Conservation (phyloP, 2,888 invertebrate genomes). For the Nowickia ferox region DNA sequence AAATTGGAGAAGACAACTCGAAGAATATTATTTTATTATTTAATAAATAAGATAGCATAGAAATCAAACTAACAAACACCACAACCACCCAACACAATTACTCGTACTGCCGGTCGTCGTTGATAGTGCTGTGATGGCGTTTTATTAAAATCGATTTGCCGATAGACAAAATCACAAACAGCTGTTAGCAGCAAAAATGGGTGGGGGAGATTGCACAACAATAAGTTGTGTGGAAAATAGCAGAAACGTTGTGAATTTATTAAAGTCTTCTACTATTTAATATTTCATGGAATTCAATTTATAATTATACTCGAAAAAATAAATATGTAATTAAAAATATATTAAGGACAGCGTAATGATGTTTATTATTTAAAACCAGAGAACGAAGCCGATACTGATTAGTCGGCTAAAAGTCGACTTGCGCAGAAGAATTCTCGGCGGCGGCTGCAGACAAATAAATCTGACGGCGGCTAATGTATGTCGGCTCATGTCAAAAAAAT, state of each 20-base stretch:
- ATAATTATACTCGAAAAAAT: conserved; percentile 6
- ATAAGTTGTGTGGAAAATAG: background rate
- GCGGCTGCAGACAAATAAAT: too few relatives aligned
- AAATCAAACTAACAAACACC: background rate
- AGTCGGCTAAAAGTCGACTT: too few relatives aligned
- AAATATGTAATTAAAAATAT: conserved; percentile 29
- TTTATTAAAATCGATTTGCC: conserved; percentile 57
- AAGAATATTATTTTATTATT: conserved; percentile 46
- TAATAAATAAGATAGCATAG: conserved; percentile 40
- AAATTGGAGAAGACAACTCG: conserved; percentile 2
- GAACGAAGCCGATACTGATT: too few relatives aligned
- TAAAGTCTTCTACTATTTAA: conserved; percentile 7
- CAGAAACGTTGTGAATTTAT: background rate
- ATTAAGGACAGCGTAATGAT: conserved; percentile 6
- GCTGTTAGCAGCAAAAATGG: background rate
- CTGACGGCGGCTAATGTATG: too few relatives aligned
- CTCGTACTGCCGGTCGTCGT: background rate
- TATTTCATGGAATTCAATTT: conserved; percentile 17
- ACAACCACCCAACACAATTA: background rate
- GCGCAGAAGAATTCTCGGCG: too few relatives aligned
- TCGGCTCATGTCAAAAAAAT: too few relatives aligned
- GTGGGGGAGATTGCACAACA: background rate
- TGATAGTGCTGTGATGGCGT: conserved; percentile 41
- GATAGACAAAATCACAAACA: conserved; percentile 41
- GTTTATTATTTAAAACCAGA: too few relatives aligned